Base-by-base conservation (phyloP, 2,113 vertebrate species). In the Phyllostomus hastatus region DNA sequence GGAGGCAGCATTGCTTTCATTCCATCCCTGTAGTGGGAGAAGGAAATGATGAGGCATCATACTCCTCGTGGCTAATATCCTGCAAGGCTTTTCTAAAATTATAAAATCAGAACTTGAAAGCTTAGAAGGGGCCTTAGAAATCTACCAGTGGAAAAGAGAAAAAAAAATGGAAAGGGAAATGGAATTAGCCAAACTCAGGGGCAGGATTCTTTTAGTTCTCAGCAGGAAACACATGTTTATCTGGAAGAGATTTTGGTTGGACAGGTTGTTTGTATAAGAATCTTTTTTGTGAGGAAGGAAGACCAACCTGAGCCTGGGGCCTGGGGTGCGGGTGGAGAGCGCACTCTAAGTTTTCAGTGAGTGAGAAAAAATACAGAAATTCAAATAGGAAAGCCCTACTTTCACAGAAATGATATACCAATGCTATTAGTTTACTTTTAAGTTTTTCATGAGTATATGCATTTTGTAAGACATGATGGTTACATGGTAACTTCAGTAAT, bases 181-280 rank as follows among this genome's bases (percentile, higher is more conserved):
- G 89, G 86, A 96, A 94, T 93, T 83, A 93, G 84, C 89, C 92
- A 91, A 89, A 91, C 48, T 59, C 83, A 75, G 73, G 69, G 57
- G 70, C 88, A 96, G 87, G 83, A 87, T 95, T 91, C 92, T 86
- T 95, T 94, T 86, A 91, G 93, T 84, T 91, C 80, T 95, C 88
- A 91, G 85, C 94, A 98, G 97, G 97, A 97, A 98, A 91, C 96
- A 95, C 94, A 96, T 97, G 97, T 96, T 97, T 97, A 97, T 98
- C 97, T 97, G 93, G 92, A 95, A 96, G 89, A 97, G 97, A 96
- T 97, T 97, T 94, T 91, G 95, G 94, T 97, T 92, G 88, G 92
- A 96, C 57, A 96, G 90, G 93, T 95, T 97, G 97, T 97, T 98
- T 97, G 92, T 97, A 20, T 96, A 97, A 87, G 96, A 94, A 92